Base-by-base conservation (phyloP, 2,888 invertebrate species). In the Mythimna loreyi region DNA sequence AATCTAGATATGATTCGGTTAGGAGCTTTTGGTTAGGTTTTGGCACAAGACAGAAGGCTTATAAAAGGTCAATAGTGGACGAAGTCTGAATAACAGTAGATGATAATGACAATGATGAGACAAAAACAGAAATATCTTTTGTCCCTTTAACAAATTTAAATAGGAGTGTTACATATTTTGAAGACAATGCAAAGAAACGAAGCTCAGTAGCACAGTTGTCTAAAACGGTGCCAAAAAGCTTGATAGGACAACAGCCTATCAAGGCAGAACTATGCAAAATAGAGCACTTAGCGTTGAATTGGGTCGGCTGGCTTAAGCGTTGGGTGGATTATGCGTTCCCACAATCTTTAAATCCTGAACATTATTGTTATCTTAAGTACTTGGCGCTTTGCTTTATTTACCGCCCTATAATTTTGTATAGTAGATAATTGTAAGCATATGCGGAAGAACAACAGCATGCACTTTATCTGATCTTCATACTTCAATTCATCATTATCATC, bases 291-390 rank as follows among this genome's bases (percentile, higher is more conserved):
- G 57, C 28, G 64, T 36, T 67, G 67, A 81, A 78, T 81, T 72
- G 67, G 78, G 81, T 72, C 67, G 81, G 28, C 49, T 65, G 57
- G 43, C 67, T 73, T 59, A 43, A 57, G 55, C 55, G 36, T 47
- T 33, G 50, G 43, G 49, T 40, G 56, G 75, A 58, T 71, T 66
- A 74, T 50, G 45, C n/a, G 16, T 47, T 59, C 16, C 62, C 36
- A 40, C 74, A 61, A 74, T 73, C 74, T 80, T 79, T 58, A 61
- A 75, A 80, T 45, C 63, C 49, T 23, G 63, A 60, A 74, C 63
- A 67, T 62, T 55, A 76, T 52, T 67, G 58, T 74, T 79, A 67
- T 79, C 79, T 67, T 36, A 45, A 6, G 25, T 23, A 47, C 45
- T 73, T 43, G 45, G 60, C n/a, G 23, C 23, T 21, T n/a, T 58